Percentiles rank a stretch among this genome's conserved stretches.
Conservation (phyloP, 2,797 vertebrate species). For the Sebastes hubbsi region DNA sequence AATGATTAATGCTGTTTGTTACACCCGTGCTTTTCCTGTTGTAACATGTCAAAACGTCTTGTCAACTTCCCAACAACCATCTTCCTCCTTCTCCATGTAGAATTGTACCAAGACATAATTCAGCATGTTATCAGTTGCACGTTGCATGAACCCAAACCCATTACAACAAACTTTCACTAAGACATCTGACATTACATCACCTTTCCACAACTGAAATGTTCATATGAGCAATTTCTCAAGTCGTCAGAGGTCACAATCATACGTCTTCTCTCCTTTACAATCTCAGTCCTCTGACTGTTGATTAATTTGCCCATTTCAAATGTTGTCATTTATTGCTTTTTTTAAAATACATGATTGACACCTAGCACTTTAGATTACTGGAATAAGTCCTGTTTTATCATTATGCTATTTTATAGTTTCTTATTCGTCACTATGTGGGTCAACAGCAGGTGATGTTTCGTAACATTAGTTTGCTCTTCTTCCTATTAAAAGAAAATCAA, state of each 20-base stretch:
- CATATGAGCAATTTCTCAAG: neutral
- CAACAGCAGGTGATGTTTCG: neutral
- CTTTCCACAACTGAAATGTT: neutral
- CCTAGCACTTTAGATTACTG: neutral
- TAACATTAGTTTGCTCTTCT: neutral
- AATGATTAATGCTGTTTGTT: neutral
- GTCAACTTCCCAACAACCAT: neutral
- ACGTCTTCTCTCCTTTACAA: neutral
- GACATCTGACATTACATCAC: neutral
- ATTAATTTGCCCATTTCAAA: neutral
- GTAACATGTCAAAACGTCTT: neutral
- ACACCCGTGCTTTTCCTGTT: neutral
- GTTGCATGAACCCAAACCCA: neutral
- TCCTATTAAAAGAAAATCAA: neutral
- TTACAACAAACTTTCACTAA: neutral
- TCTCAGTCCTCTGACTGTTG: neutral
- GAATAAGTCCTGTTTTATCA: neutral
- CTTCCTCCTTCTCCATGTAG: neutral
- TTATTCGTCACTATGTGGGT: neutral
- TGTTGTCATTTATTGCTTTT: neutral
- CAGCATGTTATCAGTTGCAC: neutral
- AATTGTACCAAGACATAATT: neutral
- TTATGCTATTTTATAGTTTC: neutral
- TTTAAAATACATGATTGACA: neutral
- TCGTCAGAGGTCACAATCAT: neutral